These are phyloP conservation scores for Anagyrus pseudococci DNA, from an alignment of 2,888 invertebrate genomes.

Conservation along the genomic window DNA sequence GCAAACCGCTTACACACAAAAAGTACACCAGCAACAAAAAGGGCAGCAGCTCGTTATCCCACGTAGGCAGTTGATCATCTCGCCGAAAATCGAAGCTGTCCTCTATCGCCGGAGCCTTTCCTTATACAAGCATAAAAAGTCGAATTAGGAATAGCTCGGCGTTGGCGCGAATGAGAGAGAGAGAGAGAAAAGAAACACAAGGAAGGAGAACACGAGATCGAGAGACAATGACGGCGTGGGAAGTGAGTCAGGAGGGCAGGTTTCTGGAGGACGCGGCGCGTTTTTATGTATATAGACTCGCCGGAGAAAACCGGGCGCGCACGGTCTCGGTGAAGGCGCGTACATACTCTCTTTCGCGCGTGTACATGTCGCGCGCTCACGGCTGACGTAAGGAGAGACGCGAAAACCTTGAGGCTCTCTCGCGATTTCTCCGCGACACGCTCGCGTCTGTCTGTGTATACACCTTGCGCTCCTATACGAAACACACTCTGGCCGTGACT, in stretches of 20 bases:
- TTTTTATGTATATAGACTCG: background rate
- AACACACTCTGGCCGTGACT: no score
- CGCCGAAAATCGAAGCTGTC: no score
- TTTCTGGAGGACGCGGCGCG: background rate
- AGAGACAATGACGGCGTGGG: constrained; percentile 19
- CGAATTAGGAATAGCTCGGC: no score
- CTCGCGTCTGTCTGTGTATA: background rate
- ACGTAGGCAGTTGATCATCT: no score
- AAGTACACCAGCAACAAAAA: no score
- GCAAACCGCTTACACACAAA: no score
- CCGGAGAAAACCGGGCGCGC: background rate
- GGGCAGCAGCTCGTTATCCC: no score
- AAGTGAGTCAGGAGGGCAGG: constrained; percentile 24
- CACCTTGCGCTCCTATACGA: background rate
- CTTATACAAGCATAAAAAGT: no score
- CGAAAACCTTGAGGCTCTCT: constrained; percentile 15
- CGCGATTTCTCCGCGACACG: constrained; percentile 4
- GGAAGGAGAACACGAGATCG: no score
- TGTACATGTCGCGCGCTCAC: constrained; percentile 2
- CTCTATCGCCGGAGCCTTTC: no score
- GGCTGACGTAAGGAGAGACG: constrained; percentile 30
- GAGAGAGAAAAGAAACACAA: no score
- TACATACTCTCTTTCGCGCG: background rate
- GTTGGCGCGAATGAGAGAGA: no score
- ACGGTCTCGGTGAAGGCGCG: background rate